Percentiles rank a stretch among this genome's conserved stretches.
Evolutionary conservation across 2,113 vertebrate genomes (phyloP).

Genomic region (Odocoileus virginianus): DNA sequence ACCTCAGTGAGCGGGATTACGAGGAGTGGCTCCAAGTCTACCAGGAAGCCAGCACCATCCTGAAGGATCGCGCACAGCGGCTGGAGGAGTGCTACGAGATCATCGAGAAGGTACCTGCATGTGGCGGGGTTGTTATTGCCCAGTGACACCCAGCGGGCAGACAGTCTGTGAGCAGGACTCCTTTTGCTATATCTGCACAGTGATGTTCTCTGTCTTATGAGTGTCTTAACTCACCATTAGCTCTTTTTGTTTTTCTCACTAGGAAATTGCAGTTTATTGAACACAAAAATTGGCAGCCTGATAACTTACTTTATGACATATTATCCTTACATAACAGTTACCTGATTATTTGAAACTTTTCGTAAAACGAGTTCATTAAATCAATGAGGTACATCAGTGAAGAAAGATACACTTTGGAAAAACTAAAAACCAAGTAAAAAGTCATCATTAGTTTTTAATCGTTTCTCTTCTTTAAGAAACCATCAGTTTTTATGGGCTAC

Average conservation of each 20-base stretch:
- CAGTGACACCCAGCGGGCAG: fast-evolving
- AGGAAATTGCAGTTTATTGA: not conserved
- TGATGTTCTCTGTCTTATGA: not conserved
- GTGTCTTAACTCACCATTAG: not conserved
- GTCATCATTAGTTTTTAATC: not conserved
- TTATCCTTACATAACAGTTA: not conserved
- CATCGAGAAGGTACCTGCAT: slow-evolving; percentile 90
- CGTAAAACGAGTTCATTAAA: not conserved
- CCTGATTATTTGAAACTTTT: not conserved
- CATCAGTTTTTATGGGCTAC: not conserved
- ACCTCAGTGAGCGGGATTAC: slow-evolving; percentile 89
- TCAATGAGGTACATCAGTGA: not conserved
- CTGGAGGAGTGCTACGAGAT: slow-evolving; percentile 96
- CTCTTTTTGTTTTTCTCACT: not conserved
- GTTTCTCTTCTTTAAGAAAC: not conserved
- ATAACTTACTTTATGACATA: not conserved
- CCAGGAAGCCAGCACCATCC: slow-evolving; percentile 85
- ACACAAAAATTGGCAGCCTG: not conserved
- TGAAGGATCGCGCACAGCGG: slow-evolving; percentile 92
- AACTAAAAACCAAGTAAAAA: not conserved
- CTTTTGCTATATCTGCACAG: fast-evolving
- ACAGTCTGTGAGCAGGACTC: not conserved
- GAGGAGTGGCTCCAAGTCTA: slow-evolving; percentile 92
- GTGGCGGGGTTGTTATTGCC: fast-evolving
- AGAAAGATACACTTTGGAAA: not conserved